phyloP scores from a whole-genome alignment of 2,113 vertebrate genomes.

The Xenopus laevis region DNA sequence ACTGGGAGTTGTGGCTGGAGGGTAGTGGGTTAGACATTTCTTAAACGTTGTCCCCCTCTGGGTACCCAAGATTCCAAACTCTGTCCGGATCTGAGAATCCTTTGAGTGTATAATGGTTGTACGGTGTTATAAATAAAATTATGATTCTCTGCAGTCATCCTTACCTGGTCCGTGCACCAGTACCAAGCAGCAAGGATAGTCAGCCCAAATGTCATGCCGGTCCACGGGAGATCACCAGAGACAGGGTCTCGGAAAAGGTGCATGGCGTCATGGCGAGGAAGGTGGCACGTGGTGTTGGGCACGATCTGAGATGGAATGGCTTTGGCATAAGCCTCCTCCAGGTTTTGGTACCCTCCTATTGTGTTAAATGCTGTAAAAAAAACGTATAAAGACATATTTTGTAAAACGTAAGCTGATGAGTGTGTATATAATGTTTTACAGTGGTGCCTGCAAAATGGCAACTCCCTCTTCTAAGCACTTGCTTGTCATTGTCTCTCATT shows the following conservation, averaged over 20 bases:
- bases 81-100: no score
- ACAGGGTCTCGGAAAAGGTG: slow-evolving; percentile 83
- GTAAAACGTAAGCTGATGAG: not conserved
- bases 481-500: no score
- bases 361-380: slow-evolving; percentile 71
- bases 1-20: no score
- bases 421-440: not conserved
- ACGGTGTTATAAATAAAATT: not conserved
- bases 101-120: no score
- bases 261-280: slow-evolving; percentile 83
- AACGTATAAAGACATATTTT: not conserved
- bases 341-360: slow-evolving; percentile 78
- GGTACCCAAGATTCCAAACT: no score
- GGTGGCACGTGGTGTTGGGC: slow-evolving; percentile 86
- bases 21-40: no score
- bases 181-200: slow-evolving; percentile 87
- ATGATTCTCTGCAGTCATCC: not conserved
- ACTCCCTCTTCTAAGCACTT: no score
- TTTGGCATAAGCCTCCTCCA: slow-evolving; percentile 73
- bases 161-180: slow-evolving; percentile 93
- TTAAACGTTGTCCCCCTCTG: no score
- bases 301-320: slow-evolving; percentile 76
- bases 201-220: slow-evolving; percentile 88
- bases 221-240: slow-evolving; percentile 86
- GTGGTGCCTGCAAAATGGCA: no score